These are phyloP conservation scores for Percopsis transmontana DNA, from an alignment of 2,113 vertebrate species.

Conservation along the genomic window DNA sequence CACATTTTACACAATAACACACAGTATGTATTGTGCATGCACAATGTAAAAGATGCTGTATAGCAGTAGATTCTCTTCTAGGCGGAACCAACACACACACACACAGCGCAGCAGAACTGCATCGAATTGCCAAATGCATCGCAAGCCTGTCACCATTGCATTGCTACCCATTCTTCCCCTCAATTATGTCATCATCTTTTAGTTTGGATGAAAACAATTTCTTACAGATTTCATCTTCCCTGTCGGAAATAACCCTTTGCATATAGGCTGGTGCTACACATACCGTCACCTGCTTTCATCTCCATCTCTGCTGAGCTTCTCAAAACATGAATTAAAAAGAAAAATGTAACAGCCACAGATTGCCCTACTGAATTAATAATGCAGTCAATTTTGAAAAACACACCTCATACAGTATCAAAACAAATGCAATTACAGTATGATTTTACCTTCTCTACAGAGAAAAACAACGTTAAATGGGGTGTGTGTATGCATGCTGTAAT, in stretches of 20 bases:
- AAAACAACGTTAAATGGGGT: no score
- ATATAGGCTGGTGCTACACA: neutral
- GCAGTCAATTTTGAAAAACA: no score
- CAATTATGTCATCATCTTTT: neutral
- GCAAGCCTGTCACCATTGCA: neutral
- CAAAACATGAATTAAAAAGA: constrained; percentile 4
- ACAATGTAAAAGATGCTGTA: neutral
- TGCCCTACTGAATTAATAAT: neutral
- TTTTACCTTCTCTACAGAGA: no score
- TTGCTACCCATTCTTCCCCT: no score
- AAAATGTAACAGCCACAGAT: neutral
- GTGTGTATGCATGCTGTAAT: no score
- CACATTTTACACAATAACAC: neutral
- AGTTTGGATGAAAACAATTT: constrained; percentile 15
- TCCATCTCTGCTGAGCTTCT: constrained; percentile 14
- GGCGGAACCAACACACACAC: neutral
- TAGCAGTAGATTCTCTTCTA: neutral
- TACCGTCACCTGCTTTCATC: constrained; percentile 1
- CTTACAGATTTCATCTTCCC: neutral
- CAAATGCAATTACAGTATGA: neutral
- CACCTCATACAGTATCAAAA: no score
- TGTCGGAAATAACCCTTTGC: constrained; percentile 24
- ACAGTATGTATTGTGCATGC: no score
- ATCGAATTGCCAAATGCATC: neutral
- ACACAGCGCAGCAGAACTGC: neutral